These are phyloP conservation scores for Nephrotoma appendiculata DNA, from an alignment of 2,888 invertebrate genomes.

Conservation along the genomic window DNA sequence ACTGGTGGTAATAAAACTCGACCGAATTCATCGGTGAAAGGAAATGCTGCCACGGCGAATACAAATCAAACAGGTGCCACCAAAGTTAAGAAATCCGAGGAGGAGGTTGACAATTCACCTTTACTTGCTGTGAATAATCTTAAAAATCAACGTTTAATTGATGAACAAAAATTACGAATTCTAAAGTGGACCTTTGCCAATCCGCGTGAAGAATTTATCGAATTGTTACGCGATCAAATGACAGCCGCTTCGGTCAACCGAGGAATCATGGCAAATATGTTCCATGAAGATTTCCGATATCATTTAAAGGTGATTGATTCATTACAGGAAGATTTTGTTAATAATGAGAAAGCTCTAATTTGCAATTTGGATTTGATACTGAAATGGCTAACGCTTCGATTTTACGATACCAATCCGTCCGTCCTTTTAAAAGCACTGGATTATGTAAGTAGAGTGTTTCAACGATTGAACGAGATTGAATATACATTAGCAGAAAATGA, in stretches of 20 bases:
- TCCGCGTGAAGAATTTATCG: slow-evolving; percentile 87
- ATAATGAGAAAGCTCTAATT: slow-evolving; percentile 65
- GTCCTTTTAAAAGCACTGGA: slow-evolving; percentile 92
- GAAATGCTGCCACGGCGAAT: slow-evolving; percentile 9
- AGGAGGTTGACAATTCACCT: slow-evolving; percentile 69
- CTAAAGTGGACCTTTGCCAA: slow-evolving; percentile 92
- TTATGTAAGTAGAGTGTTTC: slow-evolving; percentile 73
- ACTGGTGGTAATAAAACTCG: slow-evolving; percentile 15
- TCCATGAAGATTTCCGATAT: slow-evolving; percentile 85
- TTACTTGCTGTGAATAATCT: slow-evolving; percentile 66
- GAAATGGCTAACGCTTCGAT: slow-evolving; percentile 91
- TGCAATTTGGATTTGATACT: slow-evolving; percentile 88
- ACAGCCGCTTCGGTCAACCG: slow-evolving; percentile 73
- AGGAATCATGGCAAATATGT: slow-evolving; percentile 77
- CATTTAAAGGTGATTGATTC: slow-evolving; percentile 92
- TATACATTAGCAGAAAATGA: slow-evolving; percentile 85
- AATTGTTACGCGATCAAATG: slow-evolving; percentile 85
- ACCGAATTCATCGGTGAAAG: slow-evolving; percentile 14
- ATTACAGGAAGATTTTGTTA: slow-evolving; percentile 66
- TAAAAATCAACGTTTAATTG: slow-evolving; percentile 84
- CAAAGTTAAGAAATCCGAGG: slow-evolving; percentile 53
- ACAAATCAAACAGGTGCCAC: slow-evolving; percentile 28
- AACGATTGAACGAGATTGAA: slow-evolving; percentile 58
- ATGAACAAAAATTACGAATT: slow-evolving; percentile 85
- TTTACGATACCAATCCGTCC: slow-evolving; percentile 98